Base-by-base conservation (phyloP, 2,113 vertebrate species). In the Lichenostomus cassidix region DNA sequence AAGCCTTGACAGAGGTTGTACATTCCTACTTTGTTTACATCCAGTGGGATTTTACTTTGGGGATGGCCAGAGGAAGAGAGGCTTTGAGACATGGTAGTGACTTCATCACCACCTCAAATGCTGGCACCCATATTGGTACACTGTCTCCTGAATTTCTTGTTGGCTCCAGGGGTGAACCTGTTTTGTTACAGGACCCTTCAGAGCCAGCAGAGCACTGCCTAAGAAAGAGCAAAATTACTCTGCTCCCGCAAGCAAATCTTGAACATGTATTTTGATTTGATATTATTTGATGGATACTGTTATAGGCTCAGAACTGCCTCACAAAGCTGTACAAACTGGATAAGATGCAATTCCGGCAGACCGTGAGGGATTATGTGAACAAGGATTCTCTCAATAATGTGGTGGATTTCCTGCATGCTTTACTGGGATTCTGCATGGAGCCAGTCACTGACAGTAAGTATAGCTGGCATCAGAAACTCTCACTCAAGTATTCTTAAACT, bases 381-480 rank as follows among this genome's bases (percentile, higher is more conserved):
- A 99, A 99, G 95, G 99, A 99, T 96, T 99, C 99, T 49, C 99
- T 99, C 94, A 99, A 99, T 98, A 99, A 99, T 20, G 99, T 99
- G 87, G 99, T 99, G 97, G 99, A 99, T 98, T 99, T 99, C 98
- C 98, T 99, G 85, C 99, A 99, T 92, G 99, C 99, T 84, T 98
- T 99, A 86, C 98, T 99, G 97, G 99, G 99, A 96, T 99, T 99
- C 97, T 99, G 99, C 96, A 99, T 99, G 99, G 99, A 99, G 97
- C 99, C 99, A 10, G 98, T 99, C 94, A 99, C 99, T 60, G 99
- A 99, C 97, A 99, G 99, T 99, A 98, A 99, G 99, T 98, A 96
- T 44, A 89, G 29, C 39, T 75, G 52, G 5, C 14, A 22, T 22
- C 64, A 78, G 31, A 87, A 77, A 15, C 10, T 68, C 33, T 42